Conservation (phyloP, 2,888 invertebrate species). For the Chirona hameri region DNA sequence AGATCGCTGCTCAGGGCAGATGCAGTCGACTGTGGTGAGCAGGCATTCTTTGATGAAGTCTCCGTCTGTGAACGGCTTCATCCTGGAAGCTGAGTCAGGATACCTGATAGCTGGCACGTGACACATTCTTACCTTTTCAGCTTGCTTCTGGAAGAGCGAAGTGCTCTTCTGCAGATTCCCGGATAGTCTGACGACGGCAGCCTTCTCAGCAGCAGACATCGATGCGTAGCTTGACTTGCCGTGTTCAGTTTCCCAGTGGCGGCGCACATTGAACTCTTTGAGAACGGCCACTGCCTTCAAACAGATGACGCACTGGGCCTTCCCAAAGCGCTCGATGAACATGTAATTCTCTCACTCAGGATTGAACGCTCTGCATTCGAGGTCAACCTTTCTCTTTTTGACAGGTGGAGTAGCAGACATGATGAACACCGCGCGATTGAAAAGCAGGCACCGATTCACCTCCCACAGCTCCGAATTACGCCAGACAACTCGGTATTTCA, state of each 20-base stretch:
- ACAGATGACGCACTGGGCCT: constrained; percentile 34
- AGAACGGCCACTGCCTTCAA: constrained; percentile 31
- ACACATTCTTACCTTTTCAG: constrained; percentile 30
- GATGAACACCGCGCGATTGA: too few species aligned
- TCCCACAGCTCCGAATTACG: too few species aligned
- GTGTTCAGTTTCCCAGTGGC: constrained; percentile 9
- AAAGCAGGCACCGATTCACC: too few species aligned
- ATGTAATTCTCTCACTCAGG: constrained; percentile 31
- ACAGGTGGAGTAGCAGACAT: too few species aligned
- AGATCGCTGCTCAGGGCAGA: constrained; percentile 32
- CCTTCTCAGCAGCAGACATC: constrained; percentile 13
- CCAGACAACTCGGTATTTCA: too few species aligned
- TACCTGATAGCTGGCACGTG: constrained; percentile 31
- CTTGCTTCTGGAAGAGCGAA: constrained; percentile 33
- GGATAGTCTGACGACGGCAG: constrained; percentile 24
- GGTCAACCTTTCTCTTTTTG: constrained; percentile 27
- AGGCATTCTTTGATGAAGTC: neutral
- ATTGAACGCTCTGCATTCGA: constrained; percentile 28
- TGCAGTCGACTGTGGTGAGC: constrained; percentile 25
- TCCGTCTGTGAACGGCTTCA: too few species aligned
- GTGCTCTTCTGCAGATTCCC: constrained; percentile 30
- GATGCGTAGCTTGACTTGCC: constrained; percentile 8
- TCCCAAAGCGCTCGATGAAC: constrained; percentile 33
- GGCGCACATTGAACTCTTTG: constrained; percentile 30
- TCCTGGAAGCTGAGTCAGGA: too few species aligned